phyloP scores from a whole-genome alignment of 2,888 invertebrate species.

The Labia minor region DNA sequence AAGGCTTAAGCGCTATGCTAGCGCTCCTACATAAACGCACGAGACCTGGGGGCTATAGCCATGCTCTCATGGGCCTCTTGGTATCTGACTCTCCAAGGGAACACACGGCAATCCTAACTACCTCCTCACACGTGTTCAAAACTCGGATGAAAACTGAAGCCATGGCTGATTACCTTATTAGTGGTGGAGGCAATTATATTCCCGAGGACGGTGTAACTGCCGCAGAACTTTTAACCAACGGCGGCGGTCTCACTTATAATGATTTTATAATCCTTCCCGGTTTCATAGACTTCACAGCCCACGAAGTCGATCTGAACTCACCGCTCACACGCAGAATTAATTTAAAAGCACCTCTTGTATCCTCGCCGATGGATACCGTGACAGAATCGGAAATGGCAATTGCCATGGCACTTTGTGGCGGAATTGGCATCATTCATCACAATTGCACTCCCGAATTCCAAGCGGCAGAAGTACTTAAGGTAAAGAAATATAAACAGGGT shows the following conservation, averaged over 20 bases:
- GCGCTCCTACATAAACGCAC: too few relatives aligned
- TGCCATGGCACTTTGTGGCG: conserved; percentile 95
- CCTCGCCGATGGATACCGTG: conserved; percentile 99
- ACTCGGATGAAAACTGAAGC: conserved; percentile 20
- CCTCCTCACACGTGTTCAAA: too few relatives aligned
- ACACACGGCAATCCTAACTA: too few relatives aligned
- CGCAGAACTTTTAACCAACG: conserved; percentile 63
- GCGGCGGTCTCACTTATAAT: conserved; percentile 88
- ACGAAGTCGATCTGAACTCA: conserved; percentile 84
- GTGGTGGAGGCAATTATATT: conserved; percentile 32
- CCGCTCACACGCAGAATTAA: conserved; percentile 78
- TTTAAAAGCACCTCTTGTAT: conserved; percentile 85
- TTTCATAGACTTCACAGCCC: conserved; percentile 88
- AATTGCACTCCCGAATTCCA: conserved; percentile 92
- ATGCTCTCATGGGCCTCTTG: too few relatives aligned
- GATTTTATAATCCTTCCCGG: conserved; percentile 96
- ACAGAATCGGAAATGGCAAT: conserved; percentile 99
- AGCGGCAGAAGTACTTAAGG: conserved; percentile 89
- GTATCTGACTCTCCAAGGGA: too few relatives aligned
- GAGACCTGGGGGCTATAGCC: too few relatives aligned
- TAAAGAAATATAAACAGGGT: conserved; percentile 98
- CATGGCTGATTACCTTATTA: conserved; percentile 36
- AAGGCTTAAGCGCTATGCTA: too few relatives aligned
- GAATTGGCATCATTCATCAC: conserved; percentile 95
- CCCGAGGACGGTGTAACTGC: conserved; percentile 75